Base-by-base conservation (phyloP, 2,113 vertebrate genomes). In the Grantiella picta region DNA sequence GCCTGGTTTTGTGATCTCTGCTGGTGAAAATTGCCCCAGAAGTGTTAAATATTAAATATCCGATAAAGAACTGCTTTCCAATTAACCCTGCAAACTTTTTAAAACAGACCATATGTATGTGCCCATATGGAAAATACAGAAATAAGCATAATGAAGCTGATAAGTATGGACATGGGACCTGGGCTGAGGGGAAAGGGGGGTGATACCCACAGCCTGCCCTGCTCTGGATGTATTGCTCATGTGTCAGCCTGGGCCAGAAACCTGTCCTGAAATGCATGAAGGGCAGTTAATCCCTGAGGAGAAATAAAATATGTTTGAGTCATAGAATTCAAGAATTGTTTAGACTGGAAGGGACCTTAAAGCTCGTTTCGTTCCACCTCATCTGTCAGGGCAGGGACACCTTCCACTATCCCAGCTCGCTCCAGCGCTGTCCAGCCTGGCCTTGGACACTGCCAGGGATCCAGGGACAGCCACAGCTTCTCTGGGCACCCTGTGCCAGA, bases 51-150 rank as follows among this genome's bases (percentile, higher is more conserved):
- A 84, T 66, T 86, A 70, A 89, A 81, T 24, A 50, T 20, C 49
- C 2, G n/a, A 33, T 83, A 72, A 87, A 56, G 59, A 83, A 15
- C 36, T 21, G n/a, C 42, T 61, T 53, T 53, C 73, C 71, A 83
- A 86, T 94, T 95, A 86, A 91, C 83, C 81, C 83, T 60, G 59
- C 64, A 65, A 71, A 18, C 24, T 60, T 57, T 28, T 61, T 92
- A 54, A 42, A 89, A 35, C 64, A 65, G 94, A 69, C 92, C 85
- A 25, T 35, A 44, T 68, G 50, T 53, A 68, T 22, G 47, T 64
- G 54, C n/a, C 64, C 78, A 72, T 50, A 52, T 80, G 66, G 88
- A 92, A 95, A 91, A 86, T 8, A 28, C 29, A 76, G 66, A 73
- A 94, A 73, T 89, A 79, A 80, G 42, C 28, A 4, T 22, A 10